phyloP scores from a whole-genome alignment of 2,797 vertebrate genomes.

The Melanotaenia trifasciata region DNA sequence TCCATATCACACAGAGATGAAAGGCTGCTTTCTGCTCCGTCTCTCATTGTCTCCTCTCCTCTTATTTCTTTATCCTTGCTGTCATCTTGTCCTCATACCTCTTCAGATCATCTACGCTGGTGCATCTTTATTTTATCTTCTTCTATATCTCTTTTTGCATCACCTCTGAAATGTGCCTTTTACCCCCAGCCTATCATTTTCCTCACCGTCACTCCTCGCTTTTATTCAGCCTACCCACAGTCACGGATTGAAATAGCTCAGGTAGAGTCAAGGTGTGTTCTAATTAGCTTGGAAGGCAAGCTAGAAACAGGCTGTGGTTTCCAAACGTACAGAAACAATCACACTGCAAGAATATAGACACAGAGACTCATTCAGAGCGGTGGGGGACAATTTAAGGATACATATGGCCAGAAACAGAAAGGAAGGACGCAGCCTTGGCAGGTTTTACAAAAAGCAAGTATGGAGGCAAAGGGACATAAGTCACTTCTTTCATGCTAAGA shows the following conservation, averaged over 20 bases:
- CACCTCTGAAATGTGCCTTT: conserved; percentile 23
- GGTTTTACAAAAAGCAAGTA: conserved; percentile 1
- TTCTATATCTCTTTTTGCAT: conserved; percentile 20
- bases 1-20: conserved; percentile 53
- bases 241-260: conserved; percentile 1
- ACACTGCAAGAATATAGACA: conserved; percentile 17
- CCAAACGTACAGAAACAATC: background rate
- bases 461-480: background rate
- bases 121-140: conserved; percentile 15
- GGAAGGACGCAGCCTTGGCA: background rate
- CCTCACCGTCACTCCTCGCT: background rate
- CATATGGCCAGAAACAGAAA: background rate
- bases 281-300: conserved; percentile 39
- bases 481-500: background rate
- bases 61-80: conserved; percentile 20
- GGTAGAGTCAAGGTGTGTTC: conserved; percentile 10
- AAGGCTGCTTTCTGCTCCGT: conserved; percentile 23
- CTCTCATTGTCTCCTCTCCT: conserved; percentile 32
- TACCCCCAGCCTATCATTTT: conserved; percentile 6
- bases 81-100: conserved; percentile 21
- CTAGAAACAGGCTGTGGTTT: background rate
- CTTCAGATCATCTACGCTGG: conserved; percentile 4
- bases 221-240: background rate
- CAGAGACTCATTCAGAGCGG: background rate
- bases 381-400: background rate